Evolutionary conservation across 2,113 vertebrate species (phyloP).

Genomic region (Eira barbara): DNA sequence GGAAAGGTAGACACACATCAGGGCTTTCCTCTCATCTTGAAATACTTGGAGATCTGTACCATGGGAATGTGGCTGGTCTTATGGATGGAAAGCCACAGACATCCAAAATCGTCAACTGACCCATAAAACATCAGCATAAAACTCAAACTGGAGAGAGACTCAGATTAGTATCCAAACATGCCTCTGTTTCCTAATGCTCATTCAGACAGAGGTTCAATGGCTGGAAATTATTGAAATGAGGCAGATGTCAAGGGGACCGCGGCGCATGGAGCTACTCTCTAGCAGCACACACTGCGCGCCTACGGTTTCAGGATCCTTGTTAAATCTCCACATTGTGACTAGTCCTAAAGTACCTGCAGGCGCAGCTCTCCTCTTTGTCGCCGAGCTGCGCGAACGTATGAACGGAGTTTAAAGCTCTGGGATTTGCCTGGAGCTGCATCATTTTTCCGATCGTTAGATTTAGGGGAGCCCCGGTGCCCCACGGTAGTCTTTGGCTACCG

Average conservation of each 20-base stretch:
- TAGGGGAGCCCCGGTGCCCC: not conserved
- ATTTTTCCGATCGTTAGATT: not conserved
- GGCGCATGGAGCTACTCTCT: not conserved
- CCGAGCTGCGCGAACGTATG: not conserved
- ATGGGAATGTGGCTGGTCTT: not conserved
- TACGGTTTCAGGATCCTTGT: not conserved
- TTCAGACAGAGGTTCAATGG: conserved; percentile 65
- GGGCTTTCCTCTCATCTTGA: not conserved
- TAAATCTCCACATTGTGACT: not conserved
- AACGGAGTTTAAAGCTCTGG: not conserved
- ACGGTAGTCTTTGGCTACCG: not conserved
- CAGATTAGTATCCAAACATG: conserved; percentile 57
- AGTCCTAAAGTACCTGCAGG: not conserved
- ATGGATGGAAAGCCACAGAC: not conserved
- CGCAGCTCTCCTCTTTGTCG: not conserved
- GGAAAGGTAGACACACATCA: not conserved
- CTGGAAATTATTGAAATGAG: conserved; percentile 72
- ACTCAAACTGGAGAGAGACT: conserved; percentile 35
- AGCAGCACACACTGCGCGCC: not conserved
- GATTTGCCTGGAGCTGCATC: not conserved
- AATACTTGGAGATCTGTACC: not conserved
- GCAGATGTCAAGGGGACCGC: conserved; percentile 60
- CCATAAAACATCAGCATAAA: not conserved
- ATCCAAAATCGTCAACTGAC: not conserved
- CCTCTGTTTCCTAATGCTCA: conserved; percentile 61